These are phyloP conservation scores for Cryptocephalus moraei DNA, from an alignment of 2,888 invertebrate species.

Conservation along the genomic window DNA sequence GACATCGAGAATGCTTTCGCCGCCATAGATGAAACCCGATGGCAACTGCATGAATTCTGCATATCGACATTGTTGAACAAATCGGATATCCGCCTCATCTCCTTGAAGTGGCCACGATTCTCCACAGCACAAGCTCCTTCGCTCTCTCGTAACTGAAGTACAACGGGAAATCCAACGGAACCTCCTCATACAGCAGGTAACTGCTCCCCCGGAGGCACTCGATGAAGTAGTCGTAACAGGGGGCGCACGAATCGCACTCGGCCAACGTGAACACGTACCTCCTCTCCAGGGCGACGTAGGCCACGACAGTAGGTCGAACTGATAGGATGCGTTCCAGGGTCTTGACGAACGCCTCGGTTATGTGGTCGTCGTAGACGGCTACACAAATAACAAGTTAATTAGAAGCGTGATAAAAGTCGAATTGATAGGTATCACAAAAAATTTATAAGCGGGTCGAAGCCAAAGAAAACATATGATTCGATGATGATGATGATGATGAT, in stretches of 20 bases:
- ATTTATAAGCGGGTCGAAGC: too few relatives aligned
- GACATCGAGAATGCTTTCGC: too few relatives aligned
- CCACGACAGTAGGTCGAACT: slow-evolving; percentile 46
- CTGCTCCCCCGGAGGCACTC: slow-evolving; percentile 46
- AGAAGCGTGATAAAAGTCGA: not conserved
- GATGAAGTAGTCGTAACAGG: slow-evolving; percentile 78
- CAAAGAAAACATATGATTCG: too few relatives aligned
- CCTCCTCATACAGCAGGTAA: slow-evolving; percentile 49
- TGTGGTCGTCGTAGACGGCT: slow-evolving; percentile 77
- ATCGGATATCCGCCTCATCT: too few relatives aligned
- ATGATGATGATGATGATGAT: too few relatives aligned
- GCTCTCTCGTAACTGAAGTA: slow-evolving; percentile 74
- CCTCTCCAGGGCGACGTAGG: slow-evolving; percentile 74
- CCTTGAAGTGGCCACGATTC: slow-evolving; percentile 35
- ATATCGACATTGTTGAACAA: too few relatives aligned
- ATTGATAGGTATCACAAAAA: not conserved
- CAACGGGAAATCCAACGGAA: slow-evolving; percentile 64
- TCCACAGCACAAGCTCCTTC: slow-evolving; percentile 66
- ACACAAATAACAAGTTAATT: slow-evolving; percentile 9
- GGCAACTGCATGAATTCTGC: too few relatives aligned
- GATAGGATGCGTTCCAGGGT: slow-evolving; percentile 58
- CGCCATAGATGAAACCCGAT: too few relatives aligned
- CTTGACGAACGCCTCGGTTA: slow-evolving; percentile 68
- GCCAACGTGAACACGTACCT: slow-evolving; percentile 76
- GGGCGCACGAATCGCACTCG: slow-evolving; percentile 73